phyloP scores from a whole-genome alignment of 92 coral and sea anemone genomes.

The Diadumene lineata region DNA sequence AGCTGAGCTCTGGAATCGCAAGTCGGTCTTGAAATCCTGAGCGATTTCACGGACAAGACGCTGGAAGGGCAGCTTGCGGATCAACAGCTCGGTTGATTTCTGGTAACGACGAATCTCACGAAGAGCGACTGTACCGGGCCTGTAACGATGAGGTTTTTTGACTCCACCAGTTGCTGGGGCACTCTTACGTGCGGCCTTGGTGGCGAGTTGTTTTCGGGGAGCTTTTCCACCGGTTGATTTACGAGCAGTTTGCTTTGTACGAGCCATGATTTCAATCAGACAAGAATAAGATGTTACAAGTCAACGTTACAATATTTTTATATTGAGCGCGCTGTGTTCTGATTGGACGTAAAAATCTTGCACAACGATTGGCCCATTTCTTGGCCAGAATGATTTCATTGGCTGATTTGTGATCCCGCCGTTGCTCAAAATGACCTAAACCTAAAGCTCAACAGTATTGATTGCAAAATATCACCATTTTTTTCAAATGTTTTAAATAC shows the following conservation, averaged over 20 bases:
- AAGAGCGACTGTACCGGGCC: constrained; percentile 86
- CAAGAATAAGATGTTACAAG: no score
- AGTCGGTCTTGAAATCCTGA: constrained; percentile 81
- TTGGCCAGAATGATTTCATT: no score
- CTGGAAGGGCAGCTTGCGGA: constrained; percentile 86
- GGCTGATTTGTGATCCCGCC: no score
- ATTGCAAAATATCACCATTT: no score
- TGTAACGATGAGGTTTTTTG: constrained; percentile 81
- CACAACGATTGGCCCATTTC: no score
- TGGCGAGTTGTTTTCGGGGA: constrained; percentile 90
- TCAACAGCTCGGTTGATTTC: constrained; percentile 76
- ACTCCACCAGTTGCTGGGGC: constrained; percentile 88
- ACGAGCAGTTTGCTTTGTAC: constrained; percentile 85
- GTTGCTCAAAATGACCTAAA: no score
- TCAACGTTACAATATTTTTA: no score
- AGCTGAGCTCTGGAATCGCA: constrained; percentile 99
- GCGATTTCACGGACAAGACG: constrained; percentile 85
- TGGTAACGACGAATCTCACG: constrained; percentile 90
- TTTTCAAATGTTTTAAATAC: no score
- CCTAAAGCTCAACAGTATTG: no score
- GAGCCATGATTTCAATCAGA: no score
- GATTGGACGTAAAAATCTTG: no score
- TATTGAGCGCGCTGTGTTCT: no score
- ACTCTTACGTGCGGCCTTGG: constrained; percentile 84
- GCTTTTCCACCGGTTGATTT: constrained; percentile 91